Base-by-base conservation (phyloP, 2,888 invertebrate genomes). In the Orthosia gracilis region DNA sequence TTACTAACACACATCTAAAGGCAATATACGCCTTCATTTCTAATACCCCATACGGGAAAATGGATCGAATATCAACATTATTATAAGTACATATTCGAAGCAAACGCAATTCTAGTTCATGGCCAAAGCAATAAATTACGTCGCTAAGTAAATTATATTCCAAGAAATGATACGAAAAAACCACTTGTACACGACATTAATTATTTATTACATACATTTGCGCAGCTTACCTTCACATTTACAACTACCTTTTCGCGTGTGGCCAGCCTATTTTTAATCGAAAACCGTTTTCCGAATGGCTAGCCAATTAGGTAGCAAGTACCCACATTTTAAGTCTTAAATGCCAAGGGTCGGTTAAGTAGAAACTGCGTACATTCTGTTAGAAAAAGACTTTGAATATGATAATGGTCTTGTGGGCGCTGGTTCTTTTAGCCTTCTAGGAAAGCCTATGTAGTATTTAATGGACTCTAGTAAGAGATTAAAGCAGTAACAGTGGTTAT, bases 261-360 rank as follows among this genome's bases (percentile, higher is more conserved):
- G 58, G 45, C 58, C 63, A 17, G 78, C 78, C 79, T 86, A 86
- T 85, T 89, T 91, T 88, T 85, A 85, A 87, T 86, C 83, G 82
- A 85, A 86, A 85, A 77, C 80, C 78, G 78, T 89, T 91, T 90
- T 91, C 88, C 88, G 83, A 86, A 78, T 85, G 88, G 83, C 85
- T 85, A 82, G 82, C 83, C 90, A 89, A 91, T 91, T 90, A 90
- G 85, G 86, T 82, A 83, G 70, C 69, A 87, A 88, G 87, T 87
- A 88, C 82, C 78, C 64, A 85, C 76, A 84, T 89, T 86, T 85
- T 75, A 85, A 83, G 83, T 78, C 78, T 59, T 71, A 69, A 85
- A 82, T 84, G 80, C 71, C 73, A 79, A 71, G 75, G 84, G 77
- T 81, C 68, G 75, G 64, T 58, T 47, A 76, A 69, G 31, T 69